Base-by-base conservation (phyloP, 2,888 invertebrate genomes). In the Rhopalosiphum nymphaeae region DNA sequence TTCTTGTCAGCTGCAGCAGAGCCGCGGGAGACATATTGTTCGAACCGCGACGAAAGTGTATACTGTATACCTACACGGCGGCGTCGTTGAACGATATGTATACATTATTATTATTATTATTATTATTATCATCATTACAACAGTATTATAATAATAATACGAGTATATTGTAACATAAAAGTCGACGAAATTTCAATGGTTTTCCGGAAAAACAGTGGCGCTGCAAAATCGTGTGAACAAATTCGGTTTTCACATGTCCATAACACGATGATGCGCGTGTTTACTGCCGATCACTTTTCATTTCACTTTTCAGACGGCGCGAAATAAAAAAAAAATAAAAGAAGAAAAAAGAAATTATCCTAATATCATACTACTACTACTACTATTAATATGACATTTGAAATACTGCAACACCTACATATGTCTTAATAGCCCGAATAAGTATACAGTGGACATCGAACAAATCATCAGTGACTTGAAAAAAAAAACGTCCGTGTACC, bases 211-310 rank as follows among this genome's bases (percentile, higher is more conserved):
- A 78, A 78, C 90, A 56, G 36, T 36, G 87, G 90, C 86, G n/a
- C 53, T 44, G 57, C 85, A 57, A 29, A 56, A 91, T 61, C 86
- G 61, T 29, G 26, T 25, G 86, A n/a, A n/a, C 57, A 57, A 56
- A 87, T 29, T 53, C 29, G 44, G 67, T 78, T 91, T 91, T 90
- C 91, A 44, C 91, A 26, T 84, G 91, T 84, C 56, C n/a, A 46
- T 67, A 57, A 67, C 61, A 46, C 42, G 46, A 89, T 90, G 88
- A 90, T 92, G 57, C 84, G 56, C 46, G 61, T n/a, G 93, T 89
- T 78, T 92, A 29, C 46, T 53, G 42, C 89, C 89, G 89, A 90
- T 93, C 93, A 89, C 93, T 93, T 93, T 93, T 93, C 93, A 85
- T 93, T 93, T 93, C 93, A 90, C 89, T 90, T 93, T 57, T 57